Conservation (phyloP, 2,888 invertebrate genomes). For the Mycalesis mineus region DNA sequence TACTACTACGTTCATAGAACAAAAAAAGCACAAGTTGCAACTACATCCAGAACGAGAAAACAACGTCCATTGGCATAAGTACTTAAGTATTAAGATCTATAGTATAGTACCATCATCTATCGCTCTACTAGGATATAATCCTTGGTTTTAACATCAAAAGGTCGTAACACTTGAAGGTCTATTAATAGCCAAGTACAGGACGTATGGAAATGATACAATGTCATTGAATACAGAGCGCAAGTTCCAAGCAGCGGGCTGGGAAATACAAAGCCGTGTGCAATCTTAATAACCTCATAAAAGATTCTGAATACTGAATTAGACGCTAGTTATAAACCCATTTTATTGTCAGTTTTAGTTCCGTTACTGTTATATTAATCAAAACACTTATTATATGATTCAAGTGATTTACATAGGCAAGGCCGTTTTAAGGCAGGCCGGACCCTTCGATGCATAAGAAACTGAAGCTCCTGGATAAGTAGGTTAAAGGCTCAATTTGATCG, state of each 20-base stretch:
- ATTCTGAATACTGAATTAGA: conserved; percentile 12
- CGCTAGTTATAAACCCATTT: conserved; percentile 11
- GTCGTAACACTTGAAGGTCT: background rate
- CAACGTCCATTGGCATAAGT: too few relatives aligned
- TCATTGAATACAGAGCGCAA: conserved; percentile 10
- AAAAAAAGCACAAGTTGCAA: too few relatives aligned
- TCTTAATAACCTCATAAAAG: conserved; percentile 7
- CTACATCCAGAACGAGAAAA: too few relatives aligned
- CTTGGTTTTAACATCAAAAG: background rate
- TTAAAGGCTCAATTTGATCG: too few relatives aligned
- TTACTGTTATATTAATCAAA: conserved; percentile 10
- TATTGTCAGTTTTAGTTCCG: conserved; percentile 16
- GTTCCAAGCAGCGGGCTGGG: conserved; percentile 8
- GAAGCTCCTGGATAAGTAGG: too few relatives aligned
- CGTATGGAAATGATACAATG: conserved; percentile 9
- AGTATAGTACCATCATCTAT: too few relatives aligned
- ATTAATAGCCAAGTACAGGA: background rate
- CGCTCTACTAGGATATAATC: background rate
- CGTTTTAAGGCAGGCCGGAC: too few relatives aligned
- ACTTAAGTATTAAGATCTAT: too few relatives aligned
- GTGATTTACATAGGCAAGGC: too few relatives aligned
- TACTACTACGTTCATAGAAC: too few relatives aligned
- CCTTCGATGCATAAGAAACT: too few relatives aligned
- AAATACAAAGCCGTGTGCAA: conserved; percentile 16
- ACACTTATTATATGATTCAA: background rate